These are phyloP conservation scores for Mastomys natalensis DNA, from an alignment of 2,113 vertebrate genomes.

Conservation along the genomic window DNA sequence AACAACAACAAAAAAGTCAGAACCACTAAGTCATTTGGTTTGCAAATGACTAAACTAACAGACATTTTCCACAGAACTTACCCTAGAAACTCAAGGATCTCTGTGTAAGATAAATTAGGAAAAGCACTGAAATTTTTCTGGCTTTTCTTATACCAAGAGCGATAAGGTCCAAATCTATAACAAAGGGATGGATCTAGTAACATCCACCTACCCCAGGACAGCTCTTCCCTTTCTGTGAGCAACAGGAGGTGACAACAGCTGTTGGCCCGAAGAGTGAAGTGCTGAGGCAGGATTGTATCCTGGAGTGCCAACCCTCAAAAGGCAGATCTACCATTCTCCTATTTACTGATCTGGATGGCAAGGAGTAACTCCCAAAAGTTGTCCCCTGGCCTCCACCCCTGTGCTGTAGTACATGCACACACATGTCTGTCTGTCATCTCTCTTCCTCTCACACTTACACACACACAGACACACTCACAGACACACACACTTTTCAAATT, in stretches of 20 bases:
- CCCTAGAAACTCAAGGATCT: neutral
- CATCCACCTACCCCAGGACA: neutral
- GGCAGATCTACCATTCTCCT: neutral
- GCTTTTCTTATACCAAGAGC: neutral
- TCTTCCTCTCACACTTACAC: neutral
- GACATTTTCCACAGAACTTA: slow-evolving; percentile 1
- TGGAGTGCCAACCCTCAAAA: neutral
- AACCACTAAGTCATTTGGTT: neutral
- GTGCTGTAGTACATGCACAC: neutral
- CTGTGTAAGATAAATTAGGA: neutral
- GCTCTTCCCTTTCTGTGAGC: neutral
- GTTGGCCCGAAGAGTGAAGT: neutral
- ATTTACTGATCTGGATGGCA: neutral
- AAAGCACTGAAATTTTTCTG: neutral
- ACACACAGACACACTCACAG: neutral
- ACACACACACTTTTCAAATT: neutral
- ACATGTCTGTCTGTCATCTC: neutral
- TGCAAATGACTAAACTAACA: slow-evolving; percentile 20
- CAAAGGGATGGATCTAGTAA: neutral
- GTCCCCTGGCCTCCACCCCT: neutral
- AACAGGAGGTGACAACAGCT: neutral
- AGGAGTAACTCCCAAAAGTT: no score
- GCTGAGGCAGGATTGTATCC: neutral
- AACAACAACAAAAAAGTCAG: neutral
- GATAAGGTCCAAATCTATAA: neutral